These are phyloP conservation scores for Siniperca chuatsi DNA, from an alignment of 2,113 vertebrate genomes.

Conservation along the genomic window DNA sequence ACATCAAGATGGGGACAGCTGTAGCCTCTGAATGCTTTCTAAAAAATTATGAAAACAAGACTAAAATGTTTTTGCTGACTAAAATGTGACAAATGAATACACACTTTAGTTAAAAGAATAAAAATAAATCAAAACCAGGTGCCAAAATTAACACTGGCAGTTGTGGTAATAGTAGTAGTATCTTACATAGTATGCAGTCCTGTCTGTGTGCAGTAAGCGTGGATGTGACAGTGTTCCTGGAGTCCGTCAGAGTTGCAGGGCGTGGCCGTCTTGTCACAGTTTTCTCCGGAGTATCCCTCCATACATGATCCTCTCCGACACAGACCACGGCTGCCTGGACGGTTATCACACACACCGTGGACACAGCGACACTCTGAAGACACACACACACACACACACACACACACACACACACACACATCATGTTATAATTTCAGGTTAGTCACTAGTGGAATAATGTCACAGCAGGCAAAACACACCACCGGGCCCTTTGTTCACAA, in stretches of 20 bases:
- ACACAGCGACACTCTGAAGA: conserved; percentile 90
- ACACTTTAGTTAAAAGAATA: not conserved
- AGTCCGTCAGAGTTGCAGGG: conserved; percentile 82
- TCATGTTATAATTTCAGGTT: not conserved
- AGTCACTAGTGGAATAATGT: not conserved
- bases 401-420: not conserved
- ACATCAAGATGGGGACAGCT: not conserved
- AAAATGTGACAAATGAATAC: not conserved
- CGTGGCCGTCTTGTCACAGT: conserved; percentile 86
- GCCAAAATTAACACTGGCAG: not conserved
- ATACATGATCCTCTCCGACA: conserved; percentile 90
- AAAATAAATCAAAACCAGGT: not conserved
- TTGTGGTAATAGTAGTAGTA: not conserved
- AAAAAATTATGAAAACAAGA: not conserved
- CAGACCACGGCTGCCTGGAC: conserved; percentile 88
- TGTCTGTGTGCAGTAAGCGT: conserved; percentile 77
- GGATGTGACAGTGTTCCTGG: conserved; percentile 87
- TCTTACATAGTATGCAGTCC: conserved; percentile 55
- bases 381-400: conserved; percentile 23
- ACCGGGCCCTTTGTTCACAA: not conserved
- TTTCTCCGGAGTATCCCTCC: conserved; percentile 87
- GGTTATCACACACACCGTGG: conserved; percentile 96
- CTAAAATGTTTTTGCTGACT: not conserved
- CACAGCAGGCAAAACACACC: not conserved
- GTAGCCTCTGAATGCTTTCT: not conserved